Evolutionary conservation across 2,113 vertebrate species (phyloP).

Genomic region (Serilophus lunatus): DNA sequence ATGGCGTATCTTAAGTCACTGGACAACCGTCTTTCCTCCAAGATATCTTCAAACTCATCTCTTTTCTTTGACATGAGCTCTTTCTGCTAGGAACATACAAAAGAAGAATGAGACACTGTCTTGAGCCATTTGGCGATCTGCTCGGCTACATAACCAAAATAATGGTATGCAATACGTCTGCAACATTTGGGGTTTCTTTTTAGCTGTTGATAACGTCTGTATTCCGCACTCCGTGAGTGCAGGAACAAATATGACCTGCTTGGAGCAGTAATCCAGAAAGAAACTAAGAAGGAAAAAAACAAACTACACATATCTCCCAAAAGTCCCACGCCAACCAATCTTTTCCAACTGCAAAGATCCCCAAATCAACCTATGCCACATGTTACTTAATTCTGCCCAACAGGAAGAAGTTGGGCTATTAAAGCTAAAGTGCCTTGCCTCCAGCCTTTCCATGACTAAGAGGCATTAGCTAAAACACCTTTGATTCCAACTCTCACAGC

Average conservation of each 20-base stretch:
- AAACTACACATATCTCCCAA: too few species aligned
- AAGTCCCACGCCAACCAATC: neutral
- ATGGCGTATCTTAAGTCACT: conserved; percentile 94
- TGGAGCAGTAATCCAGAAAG: neutral
- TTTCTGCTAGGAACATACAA: conserved; percentile 73
- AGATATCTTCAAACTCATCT: conserved; percentile 92
- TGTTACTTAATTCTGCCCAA: neutral
- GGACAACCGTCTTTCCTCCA: conserved; percentile 88
- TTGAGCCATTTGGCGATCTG: neutral
- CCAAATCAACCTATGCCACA: neutral
- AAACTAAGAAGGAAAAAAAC: neutral
- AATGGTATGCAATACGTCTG: neutral
- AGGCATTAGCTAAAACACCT: conserved; percentile 4
- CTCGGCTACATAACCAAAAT: neutral
- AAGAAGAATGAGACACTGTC: neutral
- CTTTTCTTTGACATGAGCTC: conserved; percentile 85
- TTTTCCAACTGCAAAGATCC: neutral
- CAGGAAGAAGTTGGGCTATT: neutral
- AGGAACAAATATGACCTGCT: neutral
- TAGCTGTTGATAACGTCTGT: neutral
- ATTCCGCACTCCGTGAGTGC: neutral
- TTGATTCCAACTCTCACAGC: neutral
- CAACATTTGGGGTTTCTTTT: neutral
- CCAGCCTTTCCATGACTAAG: neutral
- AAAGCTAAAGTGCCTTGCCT: neutral